phyloP scores from a whole-genome alignment of 2,888 invertebrate species.

The Nemapogon koenigi region DNA sequence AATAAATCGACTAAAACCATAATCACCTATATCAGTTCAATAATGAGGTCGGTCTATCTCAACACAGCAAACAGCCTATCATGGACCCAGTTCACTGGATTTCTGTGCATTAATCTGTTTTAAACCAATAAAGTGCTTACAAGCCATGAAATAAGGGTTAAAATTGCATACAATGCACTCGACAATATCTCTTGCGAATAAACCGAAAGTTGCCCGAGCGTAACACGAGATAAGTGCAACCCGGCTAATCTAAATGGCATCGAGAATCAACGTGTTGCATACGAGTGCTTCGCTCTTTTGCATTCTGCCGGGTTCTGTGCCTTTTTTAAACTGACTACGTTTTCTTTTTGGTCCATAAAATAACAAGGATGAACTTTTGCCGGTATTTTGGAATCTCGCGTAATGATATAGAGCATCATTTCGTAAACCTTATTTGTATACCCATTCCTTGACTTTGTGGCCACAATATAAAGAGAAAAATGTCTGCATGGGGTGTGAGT shows the following conservation, averaged over 20 bases:
- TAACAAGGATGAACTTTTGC: no score
- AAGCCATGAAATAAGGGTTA: constrained; percentile 25
- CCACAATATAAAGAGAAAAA: background rate
- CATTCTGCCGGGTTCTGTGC: no score
- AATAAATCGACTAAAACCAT: no score
- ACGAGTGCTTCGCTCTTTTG: no score
- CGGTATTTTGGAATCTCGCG: no score
- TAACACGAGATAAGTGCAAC: constrained; percentile 47
- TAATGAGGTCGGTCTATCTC: no score
- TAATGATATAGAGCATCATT: no score
- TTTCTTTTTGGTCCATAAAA: no score
- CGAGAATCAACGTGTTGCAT: no score
- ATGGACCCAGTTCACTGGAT: constrained; percentile 43
- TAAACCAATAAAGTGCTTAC: constrained; percentile 19
- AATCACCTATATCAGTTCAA: no score
- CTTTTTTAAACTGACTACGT: no score
- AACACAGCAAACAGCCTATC: no score
- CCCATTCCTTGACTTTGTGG: background rate
- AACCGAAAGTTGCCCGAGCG: constrained; percentile 37
- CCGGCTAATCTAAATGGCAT: constrained; percentile 54
- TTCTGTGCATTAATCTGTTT: constrained; percentile 40
- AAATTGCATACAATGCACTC: constrained; percentile 23
- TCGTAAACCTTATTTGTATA: background rate
- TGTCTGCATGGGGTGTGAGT: background rate
- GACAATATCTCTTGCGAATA: constrained; percentile 22